Percentiles rank a stretch among this genome's conserved stretches.
Evolutionary conservation across 2,113 vertebrate species (phyloP).

Genomic region (Girardinichthys multiradiatus): DNA sequence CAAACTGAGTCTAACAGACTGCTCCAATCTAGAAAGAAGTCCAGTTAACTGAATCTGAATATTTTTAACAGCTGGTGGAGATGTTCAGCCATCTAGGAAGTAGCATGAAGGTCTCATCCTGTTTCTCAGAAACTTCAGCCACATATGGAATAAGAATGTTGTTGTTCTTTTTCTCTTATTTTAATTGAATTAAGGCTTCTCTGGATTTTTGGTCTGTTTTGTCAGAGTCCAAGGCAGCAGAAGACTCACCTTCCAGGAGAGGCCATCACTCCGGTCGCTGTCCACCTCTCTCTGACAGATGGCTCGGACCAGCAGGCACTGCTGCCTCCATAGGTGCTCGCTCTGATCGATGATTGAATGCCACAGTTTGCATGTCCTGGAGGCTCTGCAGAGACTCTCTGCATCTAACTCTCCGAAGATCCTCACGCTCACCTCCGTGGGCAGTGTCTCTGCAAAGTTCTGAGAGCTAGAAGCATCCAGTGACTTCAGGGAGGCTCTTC

Average conservation of each 20-base stretch:
- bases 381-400: constrained; percentile 81
- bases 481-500: constrained; percentile 11
- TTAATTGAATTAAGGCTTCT: no score
- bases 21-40: no score
- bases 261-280: constrained; percentile 77
- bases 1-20: no score
- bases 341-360: constrained; percentile 76
- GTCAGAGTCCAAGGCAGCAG: background rate
- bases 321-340: constrained; percentile 85
- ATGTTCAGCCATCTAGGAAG: no score
- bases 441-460: constrained; percentile 81
- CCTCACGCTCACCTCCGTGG: constrained; percentile 81
- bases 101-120: no score
- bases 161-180: no score
- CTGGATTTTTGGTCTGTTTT: no score
- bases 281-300: constrained; percentile 86
- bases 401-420: constrained; percentile 86
- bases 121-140: no score
- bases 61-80: no score
- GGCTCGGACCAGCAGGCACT: constrained; percentile 78
- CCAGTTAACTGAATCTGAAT: no score
- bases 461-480: background rate
- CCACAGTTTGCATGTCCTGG: constrained; percentile 84
- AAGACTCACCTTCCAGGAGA: constrained; percentile 87
- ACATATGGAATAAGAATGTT: no score